phyloP scores from a whole-genome alignment of 1,140 invertebrate species.

The Anastatus disparis region DNA sequence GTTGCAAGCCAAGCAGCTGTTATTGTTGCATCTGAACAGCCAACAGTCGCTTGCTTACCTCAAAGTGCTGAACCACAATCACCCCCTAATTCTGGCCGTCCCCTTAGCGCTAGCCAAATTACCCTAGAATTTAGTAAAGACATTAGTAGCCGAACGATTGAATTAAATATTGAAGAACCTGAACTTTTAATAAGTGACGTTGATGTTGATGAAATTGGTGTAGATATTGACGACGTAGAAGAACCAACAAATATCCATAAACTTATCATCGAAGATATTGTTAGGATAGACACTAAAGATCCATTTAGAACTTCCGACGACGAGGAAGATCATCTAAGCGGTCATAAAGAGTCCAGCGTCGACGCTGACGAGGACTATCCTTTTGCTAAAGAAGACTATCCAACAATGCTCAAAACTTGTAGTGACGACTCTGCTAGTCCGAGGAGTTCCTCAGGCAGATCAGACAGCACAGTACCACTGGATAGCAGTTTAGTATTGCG shows the following conservation, averaged over 20 bases:
- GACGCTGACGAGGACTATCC: conserved; percentile 64
- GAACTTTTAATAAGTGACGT: conserved; percentile 23
- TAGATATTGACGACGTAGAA: conserved; percentile 24
- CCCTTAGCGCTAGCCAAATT: conserved; percentile 62
- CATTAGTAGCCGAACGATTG: conserved; percentile 57
- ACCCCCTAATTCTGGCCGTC: conserved; percentile 23
- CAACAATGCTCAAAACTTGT: conserved; percentile 64
- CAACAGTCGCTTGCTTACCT: too few species aligned
- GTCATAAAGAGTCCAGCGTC: conserved; percentile 58
- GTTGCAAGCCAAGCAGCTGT: conserved; percentile 51
- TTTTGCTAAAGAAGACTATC: conserved; percentile 65
- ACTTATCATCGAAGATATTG: conserved; percentile 10
- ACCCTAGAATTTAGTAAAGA: conserved; percentile 58
- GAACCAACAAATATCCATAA: background rate
- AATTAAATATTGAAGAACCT: conserved; percentile 58
- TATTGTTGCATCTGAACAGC: background rate
- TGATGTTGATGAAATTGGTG: conserved; percentile 14
- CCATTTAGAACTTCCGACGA: conserved; percentile 46
- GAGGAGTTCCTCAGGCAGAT: conserved; percentile 61
- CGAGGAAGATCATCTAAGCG: conserved; percentile 19
- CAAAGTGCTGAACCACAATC: conserved; percentile 34
- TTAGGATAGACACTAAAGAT: conserved; percentile 39
- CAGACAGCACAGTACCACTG: conserved; percentile 61
- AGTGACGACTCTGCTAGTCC: conserved; percentile 64
- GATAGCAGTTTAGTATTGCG: conserved; percentile 55